Conservation (phyloP, 2,113 vertebrate species). For the Pelusios castaneus region DNA sequence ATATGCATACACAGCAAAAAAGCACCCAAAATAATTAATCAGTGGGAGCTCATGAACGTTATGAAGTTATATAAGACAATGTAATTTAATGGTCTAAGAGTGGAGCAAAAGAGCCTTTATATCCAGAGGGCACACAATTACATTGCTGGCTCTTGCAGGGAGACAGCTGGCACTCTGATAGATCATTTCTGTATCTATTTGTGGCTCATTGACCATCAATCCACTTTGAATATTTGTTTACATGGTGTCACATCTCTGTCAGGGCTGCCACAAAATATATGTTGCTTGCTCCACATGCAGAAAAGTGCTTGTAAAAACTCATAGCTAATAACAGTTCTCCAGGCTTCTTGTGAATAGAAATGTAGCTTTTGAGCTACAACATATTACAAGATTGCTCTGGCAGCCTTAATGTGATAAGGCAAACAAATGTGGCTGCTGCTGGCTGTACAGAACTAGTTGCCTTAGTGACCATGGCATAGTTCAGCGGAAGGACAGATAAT, state of each 20-base stretch:
- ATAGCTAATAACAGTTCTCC: neutral
- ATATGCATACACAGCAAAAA: neutral
- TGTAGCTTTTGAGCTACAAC: neutral
- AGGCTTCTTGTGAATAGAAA: neutral
- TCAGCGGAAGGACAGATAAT: slow-evolving; percentile 15
- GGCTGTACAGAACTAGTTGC: slow-evolving; percentile 20
- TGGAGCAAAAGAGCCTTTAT: neutral
- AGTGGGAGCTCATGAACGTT: neutral
- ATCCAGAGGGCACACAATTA: neutral
- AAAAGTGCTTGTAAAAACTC: neutral
- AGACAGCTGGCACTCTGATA: neutral
- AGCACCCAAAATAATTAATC: neutral
- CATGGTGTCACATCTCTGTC: neutral
- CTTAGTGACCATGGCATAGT: slow-evolving; percentile 24
- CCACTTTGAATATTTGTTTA: neutral
- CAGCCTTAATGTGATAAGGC: neutral
- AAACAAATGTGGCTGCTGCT: neutral
- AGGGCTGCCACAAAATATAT: neutral
- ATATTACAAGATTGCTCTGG: neutral
- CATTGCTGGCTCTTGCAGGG: neutral
- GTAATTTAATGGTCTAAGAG: neutral
- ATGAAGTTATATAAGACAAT: neutral
- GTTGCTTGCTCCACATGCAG: neutral
- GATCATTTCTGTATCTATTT: neutral
- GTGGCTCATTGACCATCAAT: neutral